Evolutionary conservation across 2,797 vertebrate species (phyloP).

Genomic region (Gymnopithys bicolor): DNA sequence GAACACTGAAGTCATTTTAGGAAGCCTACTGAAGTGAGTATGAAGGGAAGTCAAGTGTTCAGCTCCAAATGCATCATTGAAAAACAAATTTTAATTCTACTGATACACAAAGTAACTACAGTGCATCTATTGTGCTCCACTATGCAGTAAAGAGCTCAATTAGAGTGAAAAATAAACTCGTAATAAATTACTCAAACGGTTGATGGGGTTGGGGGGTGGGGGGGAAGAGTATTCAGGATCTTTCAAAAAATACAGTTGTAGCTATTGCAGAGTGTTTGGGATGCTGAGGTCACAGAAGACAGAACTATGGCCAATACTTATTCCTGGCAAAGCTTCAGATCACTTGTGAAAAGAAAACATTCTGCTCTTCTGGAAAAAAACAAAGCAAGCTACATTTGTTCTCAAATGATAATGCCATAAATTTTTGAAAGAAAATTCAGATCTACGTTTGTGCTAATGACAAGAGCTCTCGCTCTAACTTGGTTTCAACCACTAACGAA

Average conservation of each 20-base stretch:
- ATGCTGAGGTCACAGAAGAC: conserved; percentile 1
- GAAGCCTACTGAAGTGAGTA: neutral
- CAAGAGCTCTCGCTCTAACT: neutral
- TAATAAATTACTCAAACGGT: neutral
- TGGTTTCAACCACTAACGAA: neutral
- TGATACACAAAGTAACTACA: neutral
- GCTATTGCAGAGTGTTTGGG: neutral
- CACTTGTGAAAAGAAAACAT: conserved; percentile 21
- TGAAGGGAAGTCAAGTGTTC: neutral
- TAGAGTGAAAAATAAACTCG: neutral
- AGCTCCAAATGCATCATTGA: neutral
- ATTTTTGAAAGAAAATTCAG: neutral
- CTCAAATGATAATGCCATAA: neutral
- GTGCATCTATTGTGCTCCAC: neutral
- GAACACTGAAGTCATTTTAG: neutral
- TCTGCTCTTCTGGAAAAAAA: conserved; percentile 14
- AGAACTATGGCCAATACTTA: neutral
- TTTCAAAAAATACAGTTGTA: neutral
- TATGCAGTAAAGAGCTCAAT: neutral
- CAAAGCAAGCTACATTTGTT: neutral
- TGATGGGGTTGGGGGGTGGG: neutral
- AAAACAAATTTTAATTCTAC: neutral
- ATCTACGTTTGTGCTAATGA: neutral
- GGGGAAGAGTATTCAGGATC: neutral
- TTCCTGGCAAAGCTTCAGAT: conserved; percentile 24